Percentiles rank a stretch among this genome's conserved stretches.
Conservation (phyloP, 2,797 vertebrate genomes). For the Buceros bicornis region DNA sequence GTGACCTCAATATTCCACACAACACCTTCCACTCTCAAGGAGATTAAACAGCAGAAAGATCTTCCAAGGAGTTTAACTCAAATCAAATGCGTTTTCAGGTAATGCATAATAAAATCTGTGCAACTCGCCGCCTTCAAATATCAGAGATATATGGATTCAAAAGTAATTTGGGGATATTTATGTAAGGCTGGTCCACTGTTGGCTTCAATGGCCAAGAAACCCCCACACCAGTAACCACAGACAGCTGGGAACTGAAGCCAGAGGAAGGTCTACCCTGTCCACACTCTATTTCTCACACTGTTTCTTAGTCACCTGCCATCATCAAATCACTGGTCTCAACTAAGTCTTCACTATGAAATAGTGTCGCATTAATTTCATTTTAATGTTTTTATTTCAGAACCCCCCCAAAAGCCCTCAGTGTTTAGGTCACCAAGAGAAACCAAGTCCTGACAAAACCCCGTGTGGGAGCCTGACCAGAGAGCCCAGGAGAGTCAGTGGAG, state of each 20-base stretch:
- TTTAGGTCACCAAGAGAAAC: background rate
- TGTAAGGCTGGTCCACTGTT: background rate
- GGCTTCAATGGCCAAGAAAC: background rate
- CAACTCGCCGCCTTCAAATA: background rate
- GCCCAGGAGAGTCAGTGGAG: background rate
- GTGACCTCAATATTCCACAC: background rate
- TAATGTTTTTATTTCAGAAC: background rate
- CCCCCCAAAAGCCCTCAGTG: rapidly evolving
- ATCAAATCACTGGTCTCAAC: rapidly evolving
- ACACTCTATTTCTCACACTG: rapidly evolving
- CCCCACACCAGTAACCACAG: rapidly evolving
- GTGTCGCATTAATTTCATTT: background rate
- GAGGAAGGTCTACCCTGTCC: rapidly evolving
- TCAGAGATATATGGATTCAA: background rate
- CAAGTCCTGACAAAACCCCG: background rate
- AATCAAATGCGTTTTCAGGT: background rate
- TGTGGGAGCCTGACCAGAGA: rapidly evolving
- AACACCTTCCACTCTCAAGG: background rate
- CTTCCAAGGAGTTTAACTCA: background rate
- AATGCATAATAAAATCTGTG: background rate
- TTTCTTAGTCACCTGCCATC: background rate
- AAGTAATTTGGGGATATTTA: background rate
- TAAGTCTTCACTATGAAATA: background rate
- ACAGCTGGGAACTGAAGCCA: background rate
- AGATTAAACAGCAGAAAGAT: background rate